Evolutionary conservation across 2,113 vertebrate species (phyloP).

Genomic region (Thunnus thynnus): DNA sequence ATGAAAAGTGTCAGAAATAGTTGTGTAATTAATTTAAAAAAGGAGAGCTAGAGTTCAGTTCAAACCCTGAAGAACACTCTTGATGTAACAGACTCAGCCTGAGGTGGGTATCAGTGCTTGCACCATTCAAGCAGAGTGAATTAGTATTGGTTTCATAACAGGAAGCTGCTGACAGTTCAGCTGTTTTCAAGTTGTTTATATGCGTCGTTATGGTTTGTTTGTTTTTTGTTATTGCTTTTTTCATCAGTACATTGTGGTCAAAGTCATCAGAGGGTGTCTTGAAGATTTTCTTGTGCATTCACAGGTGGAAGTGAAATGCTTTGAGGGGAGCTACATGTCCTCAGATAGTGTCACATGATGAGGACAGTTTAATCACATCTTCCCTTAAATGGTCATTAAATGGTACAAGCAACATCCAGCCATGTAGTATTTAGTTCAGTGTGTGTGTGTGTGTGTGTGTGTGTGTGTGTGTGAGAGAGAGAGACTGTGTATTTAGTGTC

Average conservation of each 20-base stretch:
- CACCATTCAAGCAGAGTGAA: no score
- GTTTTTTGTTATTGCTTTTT: no score
- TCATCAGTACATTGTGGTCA: no score
- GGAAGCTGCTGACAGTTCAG: constrained; percentile 20
- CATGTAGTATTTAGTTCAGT: background rate
- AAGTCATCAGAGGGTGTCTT: background rate
- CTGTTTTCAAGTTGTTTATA: background rate
- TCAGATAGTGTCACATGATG: constrained; percentile 9
- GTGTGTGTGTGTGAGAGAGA: background rate
- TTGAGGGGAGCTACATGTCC: background rate
- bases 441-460: background rate
- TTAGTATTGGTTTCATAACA: constrained; percentile 5
- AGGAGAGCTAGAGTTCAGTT: no score
- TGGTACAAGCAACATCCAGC: background rate
- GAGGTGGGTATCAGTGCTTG: no score
- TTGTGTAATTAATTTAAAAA: no score
- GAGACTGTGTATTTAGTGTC: constrained; percentile 24
- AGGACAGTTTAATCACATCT: constrained; percentile 28
- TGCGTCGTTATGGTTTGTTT: background rate
- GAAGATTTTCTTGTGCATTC: background rate
- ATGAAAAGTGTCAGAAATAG: no score
- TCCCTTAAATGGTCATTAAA: constrained; percentile 11
- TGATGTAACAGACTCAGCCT: no score
- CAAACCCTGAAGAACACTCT: no score
- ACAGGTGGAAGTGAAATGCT: background rate